Evolutionary conservation across 2,797 vertebrate genomes (phyloP), one percentile per base, ranked within the genome.

Genomic region (Chelonia mydas): DNA sequence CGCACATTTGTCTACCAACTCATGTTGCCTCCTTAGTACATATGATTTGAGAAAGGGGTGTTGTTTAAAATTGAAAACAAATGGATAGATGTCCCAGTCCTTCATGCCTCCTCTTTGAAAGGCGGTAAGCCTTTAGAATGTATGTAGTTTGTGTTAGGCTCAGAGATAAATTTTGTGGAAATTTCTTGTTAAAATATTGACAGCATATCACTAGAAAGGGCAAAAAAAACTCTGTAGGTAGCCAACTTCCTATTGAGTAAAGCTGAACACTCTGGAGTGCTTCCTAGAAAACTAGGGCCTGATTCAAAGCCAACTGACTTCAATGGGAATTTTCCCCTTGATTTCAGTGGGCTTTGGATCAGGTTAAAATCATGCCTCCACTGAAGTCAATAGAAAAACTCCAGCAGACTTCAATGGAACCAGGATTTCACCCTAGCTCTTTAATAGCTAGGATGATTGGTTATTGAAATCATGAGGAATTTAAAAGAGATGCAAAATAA

Each of bases 101-200:
- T 76, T 83, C 81, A 87, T 77, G 68, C 28, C 45, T 87, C 3
- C 11, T 80, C 57, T 74, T 7, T 41, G 7, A 88, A 83, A 89
- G 19, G 1, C 17, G 54, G 79, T 85, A 77, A 4, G 27, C 6
- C 23, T n/a, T 6, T 11, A 5, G 11, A 12, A 81, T 0, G 0
- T 2, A 17, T 7, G 27, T 37, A 3, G 5, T 23, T 72, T 72
- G 37, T 72, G 37, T 72, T 72, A 23, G 68, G 10, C 68, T 72
- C 37, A 72, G 19, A 41, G 21, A n/a, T 17, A 90, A 3, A 3
- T 87, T 86, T 84, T 53, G n/a, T 25, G 3, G 5, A 3, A 72
- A 33, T 93, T 87, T 87, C 27, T 16, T 79, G 1, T 45, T 81
- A 72, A 92, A 95, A 92, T 8, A 45, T 50, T 74, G 72, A 79